phyloP scores from a whole-genome alignment of 2,113 vertebrate species.

The Clupea harengus region DNA sequence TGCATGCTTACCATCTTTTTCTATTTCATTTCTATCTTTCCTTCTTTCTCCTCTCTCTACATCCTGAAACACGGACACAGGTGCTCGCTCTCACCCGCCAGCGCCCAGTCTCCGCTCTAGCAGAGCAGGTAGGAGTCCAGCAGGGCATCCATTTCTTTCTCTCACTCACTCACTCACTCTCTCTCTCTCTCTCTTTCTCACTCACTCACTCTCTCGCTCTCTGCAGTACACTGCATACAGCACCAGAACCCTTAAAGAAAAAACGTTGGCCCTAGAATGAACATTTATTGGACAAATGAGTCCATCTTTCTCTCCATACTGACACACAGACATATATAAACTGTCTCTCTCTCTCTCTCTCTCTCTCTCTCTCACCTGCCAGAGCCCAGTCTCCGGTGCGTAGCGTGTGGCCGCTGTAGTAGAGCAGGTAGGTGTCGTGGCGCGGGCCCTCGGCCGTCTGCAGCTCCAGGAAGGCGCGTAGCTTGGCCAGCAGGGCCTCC shows the following conservation, averaged over 20 bases:
- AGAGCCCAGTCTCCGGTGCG: constrained; percentile 90
- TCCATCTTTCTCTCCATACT: neutral
- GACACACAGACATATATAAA: neutral
- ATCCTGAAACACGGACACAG: neutral
- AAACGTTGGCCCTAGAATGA: no score
- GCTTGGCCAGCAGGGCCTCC: constrained; percentile 83
- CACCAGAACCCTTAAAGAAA: no score
- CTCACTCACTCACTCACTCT: no score
- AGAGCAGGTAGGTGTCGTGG: constrained; percentile 93
- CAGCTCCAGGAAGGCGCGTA: constrained; percentile 89
- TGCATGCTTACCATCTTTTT: neutral
- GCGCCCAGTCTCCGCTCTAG: neutral
- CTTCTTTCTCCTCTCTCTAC: neutral
- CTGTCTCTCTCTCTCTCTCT: constrained; percentile 36
- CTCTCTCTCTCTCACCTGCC: constrained; percentile 73
- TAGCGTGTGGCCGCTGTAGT: constrained; percentile 93
- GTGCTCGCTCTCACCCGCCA: neutral
- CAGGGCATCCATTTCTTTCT: no score
- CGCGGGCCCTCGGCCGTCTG: constrained; percentile 91
- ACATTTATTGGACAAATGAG: no score
- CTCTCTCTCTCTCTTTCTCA: no score
- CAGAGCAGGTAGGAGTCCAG: neutral
- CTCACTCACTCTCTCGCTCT: no score
- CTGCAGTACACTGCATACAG: no score
- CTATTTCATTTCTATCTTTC: neutral